Evolutionary conservation across 2,113 vertebrate species (phyloP).

Genomic region (Sardina pilchardus): DNA sequence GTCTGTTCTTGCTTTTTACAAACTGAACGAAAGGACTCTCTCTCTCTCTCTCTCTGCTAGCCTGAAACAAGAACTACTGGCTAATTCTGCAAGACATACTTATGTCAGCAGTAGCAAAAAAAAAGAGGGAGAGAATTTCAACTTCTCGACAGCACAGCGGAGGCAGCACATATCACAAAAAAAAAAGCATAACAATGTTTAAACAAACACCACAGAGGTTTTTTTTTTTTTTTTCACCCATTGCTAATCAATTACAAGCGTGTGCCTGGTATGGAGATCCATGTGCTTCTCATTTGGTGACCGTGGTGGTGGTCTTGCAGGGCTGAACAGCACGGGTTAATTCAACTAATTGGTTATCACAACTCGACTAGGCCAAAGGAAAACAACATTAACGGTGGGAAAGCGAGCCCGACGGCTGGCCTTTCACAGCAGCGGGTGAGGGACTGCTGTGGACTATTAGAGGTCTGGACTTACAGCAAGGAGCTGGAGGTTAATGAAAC

Average conservation of each 20-base stretch:
- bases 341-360: conserved; percentile 47
- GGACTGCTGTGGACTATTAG: neutral
- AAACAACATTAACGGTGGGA: conserved; percentile 39
- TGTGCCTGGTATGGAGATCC: conserved; percentile 37
- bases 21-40: neutral
- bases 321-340: conserved; percentile 37
- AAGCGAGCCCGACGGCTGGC: neutral
- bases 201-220: conserved; percentile 28
- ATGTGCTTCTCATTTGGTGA: conserved; percentile 49
- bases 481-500: conserved; percentile 26
- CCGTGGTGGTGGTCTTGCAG: conserved; percentile 29
- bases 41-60: neutral
- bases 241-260: conserved; percentile 48
- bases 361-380: conserved; percentile 38
- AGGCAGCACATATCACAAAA: conserved; percentile 18
- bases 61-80: conserved; percentile 4
- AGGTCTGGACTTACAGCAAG: neutral
- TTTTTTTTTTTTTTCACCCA: conserved; percentile 32
- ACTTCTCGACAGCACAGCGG: neutral
- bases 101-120: neutral
- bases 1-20: neutral
- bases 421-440: neutral
- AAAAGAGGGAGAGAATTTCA: neutral
- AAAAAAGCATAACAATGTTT: conserved; percentile 32
- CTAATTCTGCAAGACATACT: neutral